Evolutionary conservation across 2,888 invertebrate species (phyloP).

Genomic region (Fragum whitleyi): DNA sequence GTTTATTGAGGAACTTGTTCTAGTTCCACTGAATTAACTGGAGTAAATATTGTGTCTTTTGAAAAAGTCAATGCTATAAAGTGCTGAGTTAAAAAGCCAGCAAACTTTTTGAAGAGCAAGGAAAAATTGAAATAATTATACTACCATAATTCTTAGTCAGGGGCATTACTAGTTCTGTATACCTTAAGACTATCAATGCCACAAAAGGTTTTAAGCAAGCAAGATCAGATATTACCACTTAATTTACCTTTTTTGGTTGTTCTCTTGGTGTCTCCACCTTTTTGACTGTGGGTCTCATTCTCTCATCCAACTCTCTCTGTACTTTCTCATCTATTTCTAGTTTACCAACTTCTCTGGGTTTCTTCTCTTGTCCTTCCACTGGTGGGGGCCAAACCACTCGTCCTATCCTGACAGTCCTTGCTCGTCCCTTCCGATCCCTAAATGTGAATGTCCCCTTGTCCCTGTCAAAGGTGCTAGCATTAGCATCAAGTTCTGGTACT

Average conservation of each 20-base stretch:
- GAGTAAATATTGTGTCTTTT: too few relatives aligned
- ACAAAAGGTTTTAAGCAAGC: too few relatives aligned
- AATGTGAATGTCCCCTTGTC: conserved; percentile 82
- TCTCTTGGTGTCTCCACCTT: conserved; percentile 48
- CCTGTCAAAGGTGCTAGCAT: conserved; percentile 65
- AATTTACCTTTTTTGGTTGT: conserved; percentile 10
- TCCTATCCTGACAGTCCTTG: conserved; percentile 96
- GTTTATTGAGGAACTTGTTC: too few relatives aligned
- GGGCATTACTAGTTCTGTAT: too few relatives aligned
- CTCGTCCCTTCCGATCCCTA: conserved; percentile 92
- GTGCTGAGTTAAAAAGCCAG: too few relatives aligned
- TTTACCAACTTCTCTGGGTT: conserved; percentile 77
- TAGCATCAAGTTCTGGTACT: conserved; percentile 88
- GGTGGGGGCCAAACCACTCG: conserved; percentile 93
- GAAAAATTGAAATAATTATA: too few relatives aligned
- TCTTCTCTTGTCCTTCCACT: conserved; percentile 89
- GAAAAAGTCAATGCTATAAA: too few relatives aligned
- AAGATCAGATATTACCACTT: too few relatives aligned
- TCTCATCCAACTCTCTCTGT: conserved; percentile 72
- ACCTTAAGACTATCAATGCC: too few relatives aligned
- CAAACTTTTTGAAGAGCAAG: too few relatives aligned
- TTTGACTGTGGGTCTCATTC: conserved; percentile 69
- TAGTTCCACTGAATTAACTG: too few relatives aligned
- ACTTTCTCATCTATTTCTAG: conserved; percentile 82
- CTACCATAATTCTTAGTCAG: too few relatives aligned